Conservation (phyloP, 2,888 invertebrate genomes). For the Zhengitettix transpicula region DNA sequence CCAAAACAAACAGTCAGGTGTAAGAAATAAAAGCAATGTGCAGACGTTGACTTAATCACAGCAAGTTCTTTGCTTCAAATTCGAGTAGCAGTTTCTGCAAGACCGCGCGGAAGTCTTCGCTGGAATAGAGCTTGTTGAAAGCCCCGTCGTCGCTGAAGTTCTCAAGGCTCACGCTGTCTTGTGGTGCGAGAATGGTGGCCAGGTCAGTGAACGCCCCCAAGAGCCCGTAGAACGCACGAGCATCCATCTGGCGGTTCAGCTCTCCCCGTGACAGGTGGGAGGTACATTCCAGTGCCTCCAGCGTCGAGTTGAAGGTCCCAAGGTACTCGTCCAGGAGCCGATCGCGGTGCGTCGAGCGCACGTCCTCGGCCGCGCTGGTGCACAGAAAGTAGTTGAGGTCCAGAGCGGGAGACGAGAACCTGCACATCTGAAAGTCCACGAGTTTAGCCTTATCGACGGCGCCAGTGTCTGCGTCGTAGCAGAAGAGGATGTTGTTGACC, state of each 20-base stretch:
- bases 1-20: too few species aligned
- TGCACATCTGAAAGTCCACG: slow-evolving; percentile 7
- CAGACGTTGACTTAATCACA: too few species aligned
- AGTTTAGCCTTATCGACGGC: slow-evolving; percentile 6
- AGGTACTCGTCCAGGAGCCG: not conserved
- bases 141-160: not conserved
- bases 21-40: too few species aligned
- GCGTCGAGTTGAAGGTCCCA: not conserved
- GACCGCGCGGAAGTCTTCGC: not conserved
- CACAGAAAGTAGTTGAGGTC: slow-evolving; percentile 7
- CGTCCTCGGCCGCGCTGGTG: slow-evolving; percentile 3
- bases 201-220: not conserved
- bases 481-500: slow-evolving; percentile 6
- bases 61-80: too few species aligned
- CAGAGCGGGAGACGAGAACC: slow-evolving; percentile 4
- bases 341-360: not conserved
- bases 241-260: not conserved
- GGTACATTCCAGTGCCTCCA: not conserved
- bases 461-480: slow-evolving; percentile 12
- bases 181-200: not conserved
- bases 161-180: not conserved
- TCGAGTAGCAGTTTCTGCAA: not conserved
- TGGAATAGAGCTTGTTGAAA: not conserved
- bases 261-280: not conserved
- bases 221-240: not conserved